These are phyloP conservation scores for Choloepus hoffmanni DNA, from an alignment of 2,113 vertebrate species.

Conservation along the genomic window DNA sequence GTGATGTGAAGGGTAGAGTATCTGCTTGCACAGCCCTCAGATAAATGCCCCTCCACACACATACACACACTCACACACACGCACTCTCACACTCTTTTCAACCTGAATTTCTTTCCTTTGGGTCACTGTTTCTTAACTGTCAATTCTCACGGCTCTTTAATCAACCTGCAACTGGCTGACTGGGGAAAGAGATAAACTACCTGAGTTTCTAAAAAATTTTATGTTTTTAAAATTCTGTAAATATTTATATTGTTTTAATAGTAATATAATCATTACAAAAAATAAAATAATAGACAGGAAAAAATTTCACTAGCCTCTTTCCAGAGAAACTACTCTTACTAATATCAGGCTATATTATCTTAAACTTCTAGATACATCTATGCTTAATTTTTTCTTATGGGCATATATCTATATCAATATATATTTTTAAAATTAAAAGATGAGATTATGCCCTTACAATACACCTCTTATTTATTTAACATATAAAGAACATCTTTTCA, in stretches of 20 bases:
- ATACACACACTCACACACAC: neutral
- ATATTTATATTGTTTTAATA: neutral
- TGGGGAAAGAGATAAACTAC: neutral
- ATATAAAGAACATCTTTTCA: neutral
- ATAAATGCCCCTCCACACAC: too few species aligned
- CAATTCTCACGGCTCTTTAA: neutral
- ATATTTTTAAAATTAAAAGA: neutral
- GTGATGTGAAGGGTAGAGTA: fast-evolving
- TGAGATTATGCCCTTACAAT: neutral
- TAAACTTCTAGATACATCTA: neutral
- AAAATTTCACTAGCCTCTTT: neutral
- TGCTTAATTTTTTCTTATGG: neutral
- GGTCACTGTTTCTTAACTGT: neutral
- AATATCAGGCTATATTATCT: neutral
- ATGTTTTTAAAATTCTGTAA: neutral
- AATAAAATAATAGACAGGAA: neutral
- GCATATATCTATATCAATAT: neutral
- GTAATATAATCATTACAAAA: neutral
- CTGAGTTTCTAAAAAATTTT: neutral
- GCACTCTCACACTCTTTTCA: neutral
- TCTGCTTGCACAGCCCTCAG: neutral
- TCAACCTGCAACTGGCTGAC: neutral
- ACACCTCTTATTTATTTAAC: neutral
- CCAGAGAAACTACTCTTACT: neutral
- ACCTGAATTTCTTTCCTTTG: neutral